Evolutionary conservation across 2,797 vertebrate genomes (phyloP).

Genomic region (Tympanoctomys barrerae): DNA sequence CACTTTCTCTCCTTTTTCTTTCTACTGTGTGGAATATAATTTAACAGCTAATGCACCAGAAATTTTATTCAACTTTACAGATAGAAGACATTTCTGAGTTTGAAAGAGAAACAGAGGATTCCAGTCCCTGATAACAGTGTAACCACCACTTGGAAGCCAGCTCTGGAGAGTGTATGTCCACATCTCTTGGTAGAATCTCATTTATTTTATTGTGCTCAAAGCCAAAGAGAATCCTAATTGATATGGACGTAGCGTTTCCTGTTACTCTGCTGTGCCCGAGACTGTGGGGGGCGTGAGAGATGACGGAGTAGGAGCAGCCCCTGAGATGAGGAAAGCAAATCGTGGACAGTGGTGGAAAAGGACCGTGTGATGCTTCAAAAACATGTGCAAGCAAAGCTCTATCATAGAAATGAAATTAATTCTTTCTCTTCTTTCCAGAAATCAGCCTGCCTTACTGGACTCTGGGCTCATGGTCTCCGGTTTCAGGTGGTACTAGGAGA

Average conservation of each 20-base stretch:
- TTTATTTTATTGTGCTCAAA: neutral
- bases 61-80: neutral
- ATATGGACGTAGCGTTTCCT: neutral
- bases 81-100: neutral
- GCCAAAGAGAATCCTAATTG: neutral
- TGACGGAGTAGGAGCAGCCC: neutral
- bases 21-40: neutral
- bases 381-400: neutral
- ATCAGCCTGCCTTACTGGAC: neutral
- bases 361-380: neutral
- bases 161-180: neutral
- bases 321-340: neutral
- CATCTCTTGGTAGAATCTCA: neutral
- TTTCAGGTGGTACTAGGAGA: neutral
- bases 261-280: neutral
- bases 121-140: neutral
- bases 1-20: neutral
- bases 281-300: neutral
- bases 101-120: neutral
- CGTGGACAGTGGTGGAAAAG: neutral
- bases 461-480: neutral
- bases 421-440: neutral
- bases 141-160: neutral
- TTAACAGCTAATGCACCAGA: neutral
- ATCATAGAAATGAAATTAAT: neutral